Percentiles rank a stretch among this genome's conserved stretches.
Conservation (phyloP, 1,140 invertebrate genomes). For the Drosophila micromelanica region DNA sequence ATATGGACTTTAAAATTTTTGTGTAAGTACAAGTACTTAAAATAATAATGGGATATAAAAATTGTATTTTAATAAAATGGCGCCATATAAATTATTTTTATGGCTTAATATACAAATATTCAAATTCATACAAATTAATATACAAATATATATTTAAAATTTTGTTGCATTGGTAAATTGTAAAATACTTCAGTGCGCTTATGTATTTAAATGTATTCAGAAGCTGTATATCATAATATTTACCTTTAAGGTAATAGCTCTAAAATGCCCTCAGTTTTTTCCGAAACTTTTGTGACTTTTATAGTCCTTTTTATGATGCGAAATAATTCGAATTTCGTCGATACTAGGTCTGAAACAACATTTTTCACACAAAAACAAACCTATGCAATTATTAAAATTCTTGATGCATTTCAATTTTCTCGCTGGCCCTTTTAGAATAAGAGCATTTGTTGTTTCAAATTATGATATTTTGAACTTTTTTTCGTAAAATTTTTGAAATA, state of each 20-base stretch:
- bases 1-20: not conserved
- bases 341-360: constrained; percentile 24
- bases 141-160: not conserved
- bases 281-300: constrained; percentile 17
- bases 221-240: constrained; percentile 28
- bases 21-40: not conserved
- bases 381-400: constrained; percentile 63
- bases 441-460: constrained; percentile 13
- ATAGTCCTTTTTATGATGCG: constrained; percentile 4
- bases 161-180: too few species aligned
- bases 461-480: constrained; percentile 46
- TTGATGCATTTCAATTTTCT: constrained; percentile 44
- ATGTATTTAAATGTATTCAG: too few species aligned
- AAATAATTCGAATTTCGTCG: constrained; percentile 20
- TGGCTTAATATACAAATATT: not conserved
- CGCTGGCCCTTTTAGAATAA: constrained; percentile 18
- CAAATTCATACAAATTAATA: not conserved
- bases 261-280: not conserved
- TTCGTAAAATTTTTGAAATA: constrained; percentile 19
- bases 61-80: not conserved
- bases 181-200: too few species aligned
- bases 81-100: not conserved
- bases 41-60: not conserved
- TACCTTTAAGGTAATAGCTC: constrained; percentile 56
- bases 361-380: constrained; percentile 42